Base-by-base conservation (phyloP, 2,797 vertebrate genomes). In the Botia kubotai region DNA sequence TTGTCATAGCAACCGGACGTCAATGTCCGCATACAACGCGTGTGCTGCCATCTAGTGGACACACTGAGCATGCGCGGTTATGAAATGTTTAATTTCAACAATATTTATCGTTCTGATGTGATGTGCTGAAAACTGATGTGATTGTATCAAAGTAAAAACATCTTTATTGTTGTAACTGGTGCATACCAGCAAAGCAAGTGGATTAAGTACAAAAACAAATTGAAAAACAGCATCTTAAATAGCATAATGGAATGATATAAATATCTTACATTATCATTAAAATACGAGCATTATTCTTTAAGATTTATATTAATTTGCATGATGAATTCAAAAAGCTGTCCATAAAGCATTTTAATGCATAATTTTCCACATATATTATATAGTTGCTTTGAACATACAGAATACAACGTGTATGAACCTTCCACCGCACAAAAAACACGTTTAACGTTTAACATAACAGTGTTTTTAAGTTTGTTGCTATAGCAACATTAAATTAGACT, bases 11-110 rank as follows among this genome's bases (percentile, higher is more conserved):
- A 80, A 80, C 79, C 23, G 1, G 16, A 67, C 4, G 26, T 4
- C 53, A 29, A 46, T 14, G 1, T 1, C 12, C 6, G 46, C 2
- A 29, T n/a, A 19, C 23, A 55, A 5, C 33, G 43, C 52, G 8
- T 62, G 6, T 60, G n/a, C 71, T 48, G 17, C 53, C 79, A 74
- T 74, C 79, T 50, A n/a, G 79, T 67, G 70, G 63, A 68, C n/a
- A 60, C 19, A 36, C 23, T 50, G 13, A 58, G 36, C 0, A 19
- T 17, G 16, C 16, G 52, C 6, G 16, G 52, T 14, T 14, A 52
- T 16, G 50, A 14, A 52, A 39, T 39, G 36, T 39, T 39, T 39
- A n/a, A n/a, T n/a, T n/a, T n/a, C n/a, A n/a, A n/a, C n/a, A n/a
- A n/a, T n/a, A n/a, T n/a, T n/a, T n/a, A n/a, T n/a, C n/a, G n/a